phyloP scores from a whole-genome alignment of 2,888 invertebrate species.

The Elegia similella region DNA sequence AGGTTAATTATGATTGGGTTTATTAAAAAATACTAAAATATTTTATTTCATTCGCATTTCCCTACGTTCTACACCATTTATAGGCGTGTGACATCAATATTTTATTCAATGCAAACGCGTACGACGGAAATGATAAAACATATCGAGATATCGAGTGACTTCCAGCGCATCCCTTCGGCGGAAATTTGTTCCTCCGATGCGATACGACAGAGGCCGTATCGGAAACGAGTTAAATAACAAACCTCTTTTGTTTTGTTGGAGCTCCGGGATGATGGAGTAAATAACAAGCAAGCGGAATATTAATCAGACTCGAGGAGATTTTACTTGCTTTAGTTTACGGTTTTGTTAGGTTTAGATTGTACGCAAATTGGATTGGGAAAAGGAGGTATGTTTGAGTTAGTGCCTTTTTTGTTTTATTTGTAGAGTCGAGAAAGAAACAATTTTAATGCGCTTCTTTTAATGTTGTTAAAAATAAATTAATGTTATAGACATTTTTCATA shows the following conservation, averaged over 20 bases:
- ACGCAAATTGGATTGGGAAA: not conserved
- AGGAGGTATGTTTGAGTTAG: not conserved
- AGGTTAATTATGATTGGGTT: no score
- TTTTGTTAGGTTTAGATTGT: conserved; percentile 6
- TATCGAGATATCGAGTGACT: conserved; percentile 24
- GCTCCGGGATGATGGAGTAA: conserved; percentile 56
- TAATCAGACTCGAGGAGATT: conserved; percentile 52
- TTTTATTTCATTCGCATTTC: no score
- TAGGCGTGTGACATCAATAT: not conserved
- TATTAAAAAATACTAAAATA: no score
- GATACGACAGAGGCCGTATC: conserved; percentile 74
- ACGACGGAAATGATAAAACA: conserved; percentile 4
- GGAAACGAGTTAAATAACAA: conserved; percentile 79
- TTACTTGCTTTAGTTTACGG: conserved; percentile 1
- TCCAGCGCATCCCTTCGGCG: conserved; percentile 39
- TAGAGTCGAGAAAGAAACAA: no score
- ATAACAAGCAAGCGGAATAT: conserved; percentile 68
- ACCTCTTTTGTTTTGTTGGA: conserved; percentile 69
- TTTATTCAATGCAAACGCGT: not conserved
- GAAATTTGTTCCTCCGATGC: conserved; percentile 74
- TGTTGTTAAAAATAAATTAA: no score
- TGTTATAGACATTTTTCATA: no score
- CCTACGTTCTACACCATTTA: no score
- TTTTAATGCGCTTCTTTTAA: no score
- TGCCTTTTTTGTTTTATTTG: no score